phyloP scores from a whole-genome alignment of 2,113 vertebrate species.

The Thamnaconus septentrionalis region DNA sequence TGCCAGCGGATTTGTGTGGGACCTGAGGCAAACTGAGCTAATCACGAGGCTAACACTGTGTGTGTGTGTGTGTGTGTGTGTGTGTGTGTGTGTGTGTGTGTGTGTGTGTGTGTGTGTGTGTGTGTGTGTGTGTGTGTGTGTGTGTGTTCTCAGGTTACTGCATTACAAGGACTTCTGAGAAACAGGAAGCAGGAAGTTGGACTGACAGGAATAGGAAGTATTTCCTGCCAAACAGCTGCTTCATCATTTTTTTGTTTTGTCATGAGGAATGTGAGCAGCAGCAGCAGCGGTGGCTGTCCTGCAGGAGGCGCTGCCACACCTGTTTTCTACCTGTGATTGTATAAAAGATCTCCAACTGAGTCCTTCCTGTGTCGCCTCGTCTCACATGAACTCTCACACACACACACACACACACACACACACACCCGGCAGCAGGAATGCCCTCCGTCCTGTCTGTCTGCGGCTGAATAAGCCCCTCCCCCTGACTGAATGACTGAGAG shows the following conservation, averaged over 20 bases:
- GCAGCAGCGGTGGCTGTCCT: too few relatives aligned
- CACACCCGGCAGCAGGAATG: constrained; percentile 33
- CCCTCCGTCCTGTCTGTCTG: constrained; percentile 16
- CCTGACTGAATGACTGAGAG: not conserved
- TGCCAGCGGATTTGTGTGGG: too few relatives aligned
- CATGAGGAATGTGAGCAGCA: too few relatives aligned
- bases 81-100: not conserved
- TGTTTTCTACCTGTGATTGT: too few relatives aligned
- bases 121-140: too few relatives aligned
- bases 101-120: not conserved
- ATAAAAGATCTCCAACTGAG: too few relatives aligned
- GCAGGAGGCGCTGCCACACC: too few relatives aligned
- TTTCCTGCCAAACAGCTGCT: not conserved
- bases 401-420: constrained; percentile 1
- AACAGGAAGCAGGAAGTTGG: not conserved
- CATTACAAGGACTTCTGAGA: constrained; percentile 74
- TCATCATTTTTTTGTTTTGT: not conserved
- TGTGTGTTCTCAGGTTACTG: constrained; percentile 56
- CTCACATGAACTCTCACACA: not conserved
- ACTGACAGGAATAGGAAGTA: not conserved
- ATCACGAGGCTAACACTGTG: too few relatives aligned
- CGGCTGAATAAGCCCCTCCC: not conserved
- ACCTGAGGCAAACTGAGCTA: too few relatives aligned
- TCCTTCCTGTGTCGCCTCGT: too few relatives aligned
- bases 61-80: too few relatives aligned